Conservation (phyloP, 1,140 invertebrate species). For the Anoplolepis gracilipes region DNA sequence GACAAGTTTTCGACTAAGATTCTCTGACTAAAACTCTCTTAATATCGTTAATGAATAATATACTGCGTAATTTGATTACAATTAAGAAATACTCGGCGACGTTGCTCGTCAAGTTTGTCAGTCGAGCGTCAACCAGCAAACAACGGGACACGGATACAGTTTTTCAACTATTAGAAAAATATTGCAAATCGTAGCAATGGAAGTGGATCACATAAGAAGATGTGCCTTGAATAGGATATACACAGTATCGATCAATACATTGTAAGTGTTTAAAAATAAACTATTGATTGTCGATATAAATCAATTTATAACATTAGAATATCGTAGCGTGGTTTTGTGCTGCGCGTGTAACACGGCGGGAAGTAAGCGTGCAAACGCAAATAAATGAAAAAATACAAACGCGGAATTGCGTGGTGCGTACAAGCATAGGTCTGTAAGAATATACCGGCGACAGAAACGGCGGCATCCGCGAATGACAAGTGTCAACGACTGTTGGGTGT, state of each 20-base stretch:
- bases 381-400: constrained; percentile 67
- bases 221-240: no score
- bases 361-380: constrained; percentile 10
- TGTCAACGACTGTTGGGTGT: constrained; percentile 82
- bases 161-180: constrained; percentile 70
- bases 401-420: constrained; percentile 58
- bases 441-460: constrained; percentile 53
- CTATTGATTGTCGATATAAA: no score
- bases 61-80: constrained; percentile 50
- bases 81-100: constrained; percentile 45
- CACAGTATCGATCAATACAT: no score
- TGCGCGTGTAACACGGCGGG: background rate
- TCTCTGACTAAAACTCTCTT: no score
- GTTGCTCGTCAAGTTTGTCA: constrained; percentile 47
- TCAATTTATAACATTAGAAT: background rate
- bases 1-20: no score
- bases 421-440: constrained; percentile 43
- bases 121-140: constrained; percentile 65
- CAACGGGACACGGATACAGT: constrained; percentile 63
- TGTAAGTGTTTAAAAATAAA: no score
- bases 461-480: constrained; percentile 77
- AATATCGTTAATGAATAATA: constrained; percentile 60
- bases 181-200: constrained; percentile 45
- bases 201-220: constrained; percentile 44
- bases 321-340: background rate